Evolutionary conservation across 2,113 vertebrate species (phyloP).

Genomic region (Pygathrix nemaeus): DNA sequence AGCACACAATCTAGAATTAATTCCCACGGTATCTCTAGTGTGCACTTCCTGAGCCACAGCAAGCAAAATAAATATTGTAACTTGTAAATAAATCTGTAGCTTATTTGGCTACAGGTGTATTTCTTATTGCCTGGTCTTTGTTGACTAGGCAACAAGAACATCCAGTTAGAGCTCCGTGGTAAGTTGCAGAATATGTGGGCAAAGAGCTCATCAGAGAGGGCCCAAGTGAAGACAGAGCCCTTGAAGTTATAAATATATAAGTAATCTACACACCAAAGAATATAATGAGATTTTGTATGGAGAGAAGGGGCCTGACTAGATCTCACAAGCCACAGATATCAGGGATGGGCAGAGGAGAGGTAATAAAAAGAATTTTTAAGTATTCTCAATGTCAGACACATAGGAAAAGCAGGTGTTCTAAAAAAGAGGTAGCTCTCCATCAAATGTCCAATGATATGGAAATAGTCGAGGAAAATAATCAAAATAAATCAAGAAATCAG

Average conservation of each 20-base stretch:
- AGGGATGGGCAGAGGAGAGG: not conserved
- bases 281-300: not conserved
- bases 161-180: not conserved
- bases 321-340: not conserved
- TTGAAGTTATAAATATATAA: not conserved
- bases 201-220: not conserved
- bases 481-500: not conserved
- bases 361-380: not conserved
- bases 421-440: not conserved
- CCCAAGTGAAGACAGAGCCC: not conserved
- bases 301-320: not conserved
- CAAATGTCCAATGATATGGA: not conserved
- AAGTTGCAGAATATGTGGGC: not conserved
- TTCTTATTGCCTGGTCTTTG: not conserved
- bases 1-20: not conserved
- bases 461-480: not conserved
- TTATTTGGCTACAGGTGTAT: not conserved
- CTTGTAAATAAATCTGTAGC: not conserved
- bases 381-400: not conserved
- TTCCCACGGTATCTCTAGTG: fast-evolving
- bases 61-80: not conserved
- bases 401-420: not conserved
- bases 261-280: not conserved
- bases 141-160: not conserved
- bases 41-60: not conserved